Evolutionary conservation across 92 coral and sea anemone species (phyloP), one percentile per base, ranked within the genome.

Genomic region (Palythoa grandiflora): DNA sequence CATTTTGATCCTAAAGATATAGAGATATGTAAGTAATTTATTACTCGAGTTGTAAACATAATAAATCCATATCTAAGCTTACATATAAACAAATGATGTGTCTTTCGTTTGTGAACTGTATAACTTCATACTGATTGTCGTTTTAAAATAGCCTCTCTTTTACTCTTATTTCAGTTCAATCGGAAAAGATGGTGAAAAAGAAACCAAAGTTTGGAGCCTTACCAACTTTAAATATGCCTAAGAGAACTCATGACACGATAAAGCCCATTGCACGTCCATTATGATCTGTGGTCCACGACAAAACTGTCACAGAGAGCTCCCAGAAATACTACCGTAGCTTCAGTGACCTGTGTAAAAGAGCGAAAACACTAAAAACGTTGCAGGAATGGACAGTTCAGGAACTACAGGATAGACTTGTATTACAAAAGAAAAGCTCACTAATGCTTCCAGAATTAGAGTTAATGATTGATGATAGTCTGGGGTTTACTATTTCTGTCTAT

Each of bases 381-480:
- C 75, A 37, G 15, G 81, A 78, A 3, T 89, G 92, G 92, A 87
- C 28, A 12, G 35, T 89, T 3, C 55, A 89, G 55, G 89, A 89
- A 77, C 84, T 77, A 38, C 17, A 83, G 9, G 93, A 91, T 83
- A 91, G 94, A 86, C 21, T 91, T 0, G 79, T 86, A 5, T 70
- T 91, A 36, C 70, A 87, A 55, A 92, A 76, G 73, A 48, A 21
- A 14, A 37, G 38, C 2, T 38, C 47, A 1, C 68, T 19, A 9
- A 19, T 87, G 71, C 75, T 87, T 21, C 94, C 94, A 79, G 87
- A 89, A 72, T 37, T 91, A 40, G 89, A 92, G 59, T 17, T 89
- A 0, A 84, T 81, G 70, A 89, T 93, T 8, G 94, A 89, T 55
- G 91, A 91, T 48, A 91, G 92, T 80, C 89, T 93, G 55, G 91